A percentile compares a stretch with the other conserved stretches of the same genome.
Evolutionary conservation across 1,140 invertebrate species (phyloP).

Genomic region (Diploscapter pachys): DNA sequence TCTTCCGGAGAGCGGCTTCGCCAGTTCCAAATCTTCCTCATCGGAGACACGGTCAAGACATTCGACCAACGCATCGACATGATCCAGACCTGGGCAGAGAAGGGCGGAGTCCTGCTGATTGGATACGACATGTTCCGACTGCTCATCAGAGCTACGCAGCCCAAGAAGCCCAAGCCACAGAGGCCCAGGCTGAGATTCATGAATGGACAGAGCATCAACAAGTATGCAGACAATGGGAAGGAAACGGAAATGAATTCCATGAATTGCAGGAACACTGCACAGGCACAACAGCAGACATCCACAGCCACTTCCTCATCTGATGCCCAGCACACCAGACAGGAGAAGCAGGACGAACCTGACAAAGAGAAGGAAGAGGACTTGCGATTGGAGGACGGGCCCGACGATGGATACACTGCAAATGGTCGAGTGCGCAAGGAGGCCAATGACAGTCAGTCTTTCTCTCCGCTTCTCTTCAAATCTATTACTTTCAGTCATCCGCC

Average conservation of each 20-base stretch:
- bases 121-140: constrained; percentile 89
- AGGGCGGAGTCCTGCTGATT: constrained; percentile 87
- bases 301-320: too few relatives aligned
- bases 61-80: constrained; percentile 68
- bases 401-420: constrained; percentile 16
- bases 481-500: constrained; percentile 71
- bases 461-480: not conserved
- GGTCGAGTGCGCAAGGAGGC: constrained; percentile 29
- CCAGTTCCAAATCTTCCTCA: constrained; percentile 79
- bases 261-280: too few relatives aligned
- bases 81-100: constrained; percentile 72
- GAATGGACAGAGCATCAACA: constrained; percentile 10
- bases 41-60: constrained; percentile 92
- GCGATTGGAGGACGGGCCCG: not conserved
- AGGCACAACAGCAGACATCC: too few relatives aligned
- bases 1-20: constrained; percentile 65
- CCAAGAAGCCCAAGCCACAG: constrained; percentile 52
- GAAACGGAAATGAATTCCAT: not conserved
- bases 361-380: too few relatives aligned
- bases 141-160: constrained; percentile 40
- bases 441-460: constrained; percentile 2
- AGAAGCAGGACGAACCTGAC: too few relatives aligned
- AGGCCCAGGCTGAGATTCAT: constrained; percentile 16
- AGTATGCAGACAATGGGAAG: not conserved
- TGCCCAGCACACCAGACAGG: too few relatives aligned